Evolutionary conservation across 1,140 invertebrate species (phyloP).

Genomic region (Archivesica marissinica): DNA sequence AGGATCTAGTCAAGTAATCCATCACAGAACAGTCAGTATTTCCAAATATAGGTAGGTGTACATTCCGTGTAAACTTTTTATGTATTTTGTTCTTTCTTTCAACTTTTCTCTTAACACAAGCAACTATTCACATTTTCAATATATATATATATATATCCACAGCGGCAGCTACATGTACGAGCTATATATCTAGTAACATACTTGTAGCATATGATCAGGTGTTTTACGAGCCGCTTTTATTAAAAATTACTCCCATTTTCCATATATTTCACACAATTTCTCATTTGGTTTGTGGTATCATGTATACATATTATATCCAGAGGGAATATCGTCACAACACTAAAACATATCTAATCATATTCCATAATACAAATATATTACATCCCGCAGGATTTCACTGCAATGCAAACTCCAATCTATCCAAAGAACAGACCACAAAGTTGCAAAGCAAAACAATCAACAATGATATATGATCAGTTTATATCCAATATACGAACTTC

Average conservation of each 20-base stretch:
- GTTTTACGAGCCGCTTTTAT: no score
- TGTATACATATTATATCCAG: not conserved
- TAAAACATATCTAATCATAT: not conserved
- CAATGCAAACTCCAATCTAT: not conserved
- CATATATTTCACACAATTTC: not conserved
- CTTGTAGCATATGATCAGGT: no score
- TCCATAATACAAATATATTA: conserved; percentile 6
- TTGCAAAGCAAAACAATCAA: not conserved
- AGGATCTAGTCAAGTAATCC: not conserved
- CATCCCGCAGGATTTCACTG: not conserved
- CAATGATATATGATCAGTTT: not conserved
- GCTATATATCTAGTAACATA: no score
- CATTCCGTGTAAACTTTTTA: conserved; percentile 27
- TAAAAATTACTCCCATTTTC: conserved; percentile 8
- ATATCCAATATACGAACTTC: not conserved
- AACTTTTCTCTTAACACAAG: no score
- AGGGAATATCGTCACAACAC: conserved; percentile 14
- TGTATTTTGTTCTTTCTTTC: no score
- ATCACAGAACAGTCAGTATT: conserved; percentile 19
- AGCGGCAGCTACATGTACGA: no score
- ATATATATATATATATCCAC: conserved; percentile 6
- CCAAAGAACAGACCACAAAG: not conserved
- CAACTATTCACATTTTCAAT: no score
- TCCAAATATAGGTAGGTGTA: conserved; percentile 27
- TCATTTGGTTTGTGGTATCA: not conserved